These are phyloP conservation scores for Seladonia tumulorum DNA, from an alignment of 2,888 invertebrate species.

Conservation along the genomic window DNA sequence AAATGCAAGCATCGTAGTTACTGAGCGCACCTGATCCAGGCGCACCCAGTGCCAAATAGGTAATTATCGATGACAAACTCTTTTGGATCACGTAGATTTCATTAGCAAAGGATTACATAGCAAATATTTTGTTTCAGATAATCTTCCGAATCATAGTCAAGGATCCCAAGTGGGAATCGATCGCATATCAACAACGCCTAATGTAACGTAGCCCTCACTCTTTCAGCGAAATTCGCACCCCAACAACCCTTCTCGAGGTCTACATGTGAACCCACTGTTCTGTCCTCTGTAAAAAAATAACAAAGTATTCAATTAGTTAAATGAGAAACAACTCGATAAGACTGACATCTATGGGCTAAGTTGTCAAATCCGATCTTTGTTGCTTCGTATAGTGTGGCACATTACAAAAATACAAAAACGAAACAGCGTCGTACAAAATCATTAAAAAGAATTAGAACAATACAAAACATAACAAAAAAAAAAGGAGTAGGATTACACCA, in stretches of 20 bases:
- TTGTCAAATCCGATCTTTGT: constrained; percentile 76
- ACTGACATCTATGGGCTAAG: constrained; percentile 83
- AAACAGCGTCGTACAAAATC: constrained; percentile 54
- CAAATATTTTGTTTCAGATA: constrained; percentile 75
- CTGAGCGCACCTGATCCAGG: constrained; percentile 77
- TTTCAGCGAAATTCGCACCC: constrained; percentile 77
- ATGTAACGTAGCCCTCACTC: constrained; percentile 80
- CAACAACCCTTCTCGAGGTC: constrained; percentile 72
- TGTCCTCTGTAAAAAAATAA: constrained; percentile 82
- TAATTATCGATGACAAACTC: constrained; percentile 53
- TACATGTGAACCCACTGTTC: constrained; percentile 81
- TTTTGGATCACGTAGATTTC: neutral
- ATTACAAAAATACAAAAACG: constrained; percentile 56
- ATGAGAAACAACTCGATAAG: constrained; percentile 79
- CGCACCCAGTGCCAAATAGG: constrained; percentile 82
- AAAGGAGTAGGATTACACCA: constrained; percentile 57
- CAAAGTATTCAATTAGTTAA: constrained; percentile 74
- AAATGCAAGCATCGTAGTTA: constrained; percentile 77
- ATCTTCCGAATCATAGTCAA: constrained; percentile 81
- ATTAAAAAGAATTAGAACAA: constrained; percentile 53
- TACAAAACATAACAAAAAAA: constrained; percentile 1
- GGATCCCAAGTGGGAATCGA: constrained; percentile 75
- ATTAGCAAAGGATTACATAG: too few relatives aligned
- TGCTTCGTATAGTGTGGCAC: constrained; percentile 73
- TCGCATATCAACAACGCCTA: constrained; percentile 82